A percentile compares a stretch with the other conserved stretches of the same genome.
Conservation (phyloP, 2,797 vertebrate species). For the Ispidina lecontei region DNA sequence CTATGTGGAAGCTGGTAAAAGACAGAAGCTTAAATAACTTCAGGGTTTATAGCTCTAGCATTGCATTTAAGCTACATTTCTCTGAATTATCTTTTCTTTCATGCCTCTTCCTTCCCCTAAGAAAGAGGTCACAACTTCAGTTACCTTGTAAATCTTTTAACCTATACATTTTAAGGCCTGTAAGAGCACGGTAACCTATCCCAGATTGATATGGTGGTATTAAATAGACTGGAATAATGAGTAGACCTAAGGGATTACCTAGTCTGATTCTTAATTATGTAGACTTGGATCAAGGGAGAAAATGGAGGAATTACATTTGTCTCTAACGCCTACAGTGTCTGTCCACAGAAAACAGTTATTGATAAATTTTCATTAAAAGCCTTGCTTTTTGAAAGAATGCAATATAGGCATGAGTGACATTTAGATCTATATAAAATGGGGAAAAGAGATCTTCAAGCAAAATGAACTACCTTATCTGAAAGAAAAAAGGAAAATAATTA, state of each 20-base stretch:
- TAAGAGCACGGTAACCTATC: conserved; percentile 1
- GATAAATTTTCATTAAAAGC: not conserved
- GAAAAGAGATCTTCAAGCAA: not conserved
- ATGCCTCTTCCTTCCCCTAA: not conserved
- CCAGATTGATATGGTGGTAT: conserved; percentile 38
- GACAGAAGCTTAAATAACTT: conserved; percentile 31
- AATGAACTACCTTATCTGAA: not conserved
- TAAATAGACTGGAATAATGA: conserved; percentile 70
- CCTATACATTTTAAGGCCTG: not conserved
- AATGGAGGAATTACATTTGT: conserved; percentile 41
- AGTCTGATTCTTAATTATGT: conserved; percentile 67
- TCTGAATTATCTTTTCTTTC: conserved; percentile 20
- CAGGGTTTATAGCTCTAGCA: not conserved
- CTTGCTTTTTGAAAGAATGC: not conserved
- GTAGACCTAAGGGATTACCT: conserved; percentile 54
- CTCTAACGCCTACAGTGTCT: not conserved
- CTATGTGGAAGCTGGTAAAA: not conserved
- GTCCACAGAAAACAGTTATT: conserved; percentile 1
- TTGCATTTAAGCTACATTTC: conserved; percentile 31
- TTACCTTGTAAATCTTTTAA: conserved; percentile 47
- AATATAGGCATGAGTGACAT: not conserved
- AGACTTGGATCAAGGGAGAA: conserved; percentile 36
- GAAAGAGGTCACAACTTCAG: conserved; percentile 36
- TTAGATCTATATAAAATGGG: not conserved
- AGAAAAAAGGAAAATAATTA: not conserved